Conservation (phyloP, 1,140 invertebrate species). For the Frieseomelitta varia region DNA sequence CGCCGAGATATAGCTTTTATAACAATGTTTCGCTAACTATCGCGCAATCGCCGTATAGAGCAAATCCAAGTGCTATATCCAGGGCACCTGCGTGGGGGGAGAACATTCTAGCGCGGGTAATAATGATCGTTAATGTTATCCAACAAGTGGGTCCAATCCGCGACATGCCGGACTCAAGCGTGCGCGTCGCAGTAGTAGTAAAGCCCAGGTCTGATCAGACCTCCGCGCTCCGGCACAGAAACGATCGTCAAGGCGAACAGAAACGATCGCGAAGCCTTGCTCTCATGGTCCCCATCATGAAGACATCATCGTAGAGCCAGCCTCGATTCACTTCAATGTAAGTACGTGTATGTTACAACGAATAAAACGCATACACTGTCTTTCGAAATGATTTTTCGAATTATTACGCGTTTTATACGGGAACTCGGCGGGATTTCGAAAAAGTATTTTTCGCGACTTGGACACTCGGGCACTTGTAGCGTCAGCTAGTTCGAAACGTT, state of each 20-base stretch:
- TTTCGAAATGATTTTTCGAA: too few relatives aligned
- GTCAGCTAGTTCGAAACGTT: too few relatives aligned
- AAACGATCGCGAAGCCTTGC: background rate
- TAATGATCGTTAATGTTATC: slow-evolving; percentile 29
- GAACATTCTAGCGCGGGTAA: slow-evolving; percentile 2
- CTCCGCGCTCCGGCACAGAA: background rate
- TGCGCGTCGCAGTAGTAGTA: slow-evolving; percentile 38
- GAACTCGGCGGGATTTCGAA: too few relatives aligned
- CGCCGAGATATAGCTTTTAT: too few relatives aligned
- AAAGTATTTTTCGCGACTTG: too few relatives aligned
- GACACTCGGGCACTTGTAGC: too few relatives aligned
- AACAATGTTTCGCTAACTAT: background rate
- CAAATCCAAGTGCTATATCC: background rate
- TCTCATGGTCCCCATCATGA: background rate
- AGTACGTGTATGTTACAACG: too few relatives aligned
- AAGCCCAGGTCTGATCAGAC: slow-evolving; percentile 1
- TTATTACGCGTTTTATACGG: too few relatives aligned
- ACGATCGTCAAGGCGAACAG: background rate
- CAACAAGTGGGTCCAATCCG: slow-evolving; percentile 45
- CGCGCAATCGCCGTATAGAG: background rate
- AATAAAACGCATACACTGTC: background rate
- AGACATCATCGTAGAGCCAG: background rate
- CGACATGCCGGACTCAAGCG: background rate
- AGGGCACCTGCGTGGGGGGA: background rate
- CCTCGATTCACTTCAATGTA: background rate